phyloP scores from a whole-genome alignment of 1,140 invertebrate genomes.

The Idris sp. region DNA sequence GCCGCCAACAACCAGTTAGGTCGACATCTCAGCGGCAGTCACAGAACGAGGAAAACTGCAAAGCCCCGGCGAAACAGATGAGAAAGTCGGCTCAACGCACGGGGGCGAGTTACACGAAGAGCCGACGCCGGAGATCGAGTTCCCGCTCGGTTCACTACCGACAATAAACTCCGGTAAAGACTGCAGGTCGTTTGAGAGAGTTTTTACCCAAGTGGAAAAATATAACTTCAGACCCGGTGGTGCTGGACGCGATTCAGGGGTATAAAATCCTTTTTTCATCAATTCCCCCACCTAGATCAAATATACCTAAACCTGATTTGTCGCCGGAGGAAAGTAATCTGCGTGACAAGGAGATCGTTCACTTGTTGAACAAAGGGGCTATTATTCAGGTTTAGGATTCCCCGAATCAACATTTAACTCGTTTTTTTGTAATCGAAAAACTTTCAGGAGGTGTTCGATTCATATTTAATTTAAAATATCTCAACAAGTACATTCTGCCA shows the following conservation, averaged over 20 bases:
- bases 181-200: background rate
- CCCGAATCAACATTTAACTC: slow-evolving; percentile 49
- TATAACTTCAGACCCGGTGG: too few species aligned
- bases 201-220: slow-evolving; percentile 3
- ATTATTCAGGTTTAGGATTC: too few species aligned
- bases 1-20: slow-evolving; percentile 1
- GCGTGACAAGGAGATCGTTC: too few species aligned
- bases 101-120: background rate
- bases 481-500: slow-evolving; percentile 45
- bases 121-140: background rate
- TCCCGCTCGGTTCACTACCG: background rate
- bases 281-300: too few species aligned
- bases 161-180: background rate
- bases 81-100: background rate
- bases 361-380: too few species aligned
- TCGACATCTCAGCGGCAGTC: too few species aligned
- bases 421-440: slow-evolving; percentile 46
- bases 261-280: too few species aligned
- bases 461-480: slow-evolving; percentile 2
- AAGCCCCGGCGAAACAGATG: slow-evolving; percentile 5
- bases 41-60: too few species aligned
- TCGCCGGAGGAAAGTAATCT: too few species aligned
- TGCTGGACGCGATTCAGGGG: too few species aligned
- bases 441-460: slow-evolving; percentile 48
- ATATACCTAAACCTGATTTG: too few species aligned